Percentiles rank a stretch among this genome's conserved stretches.
phyloP scores from a whole-genome alignment of 1,140 invertebrate species.

The Drepana arcuata region DNA sequence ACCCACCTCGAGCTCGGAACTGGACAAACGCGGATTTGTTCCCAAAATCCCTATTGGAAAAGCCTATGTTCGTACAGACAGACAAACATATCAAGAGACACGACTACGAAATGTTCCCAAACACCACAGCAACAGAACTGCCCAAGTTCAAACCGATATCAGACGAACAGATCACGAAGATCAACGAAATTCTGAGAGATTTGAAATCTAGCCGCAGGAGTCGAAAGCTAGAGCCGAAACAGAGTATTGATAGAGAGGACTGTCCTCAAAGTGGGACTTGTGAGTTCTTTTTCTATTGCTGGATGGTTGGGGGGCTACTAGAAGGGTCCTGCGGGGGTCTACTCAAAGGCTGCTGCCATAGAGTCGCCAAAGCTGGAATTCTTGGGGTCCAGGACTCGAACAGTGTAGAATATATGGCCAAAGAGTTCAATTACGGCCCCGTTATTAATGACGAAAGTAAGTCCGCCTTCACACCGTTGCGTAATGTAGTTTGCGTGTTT shows the following conservation, averaged over 20 bases:
- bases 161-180: constrained; percentile 52
- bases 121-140: constrained; percentile 31
- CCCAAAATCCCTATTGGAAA: constrained; percentile 32
- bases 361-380: constrained; percentile 81
- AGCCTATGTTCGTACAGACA: constrained; percentile 62
- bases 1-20: constrained; percentile 55
- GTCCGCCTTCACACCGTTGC: constrained; percentile 40
- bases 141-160: constrained; percentile 60
- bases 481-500: constrained; percentile 7
- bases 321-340: constrained; percentile 89
- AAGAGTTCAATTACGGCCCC: constrained; percentile 74
- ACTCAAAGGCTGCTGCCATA: constrained; percentile 90
- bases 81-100: constrained; percentile 32
- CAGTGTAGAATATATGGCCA: constrained; percentile 45
- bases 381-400: constrained; percentile 74
- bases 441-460: constrained; percentile 84
- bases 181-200: constrained; percentile 49
- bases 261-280: constrained; percentile 84
- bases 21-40: constrained; percentile 20
- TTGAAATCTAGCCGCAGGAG: constrained; percentile 39
- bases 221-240: constrained; percentile 30
- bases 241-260: constrained; percentile 54
- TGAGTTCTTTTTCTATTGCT: constrained; percentile 94
- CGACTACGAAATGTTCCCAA: constrained; percentile 33
- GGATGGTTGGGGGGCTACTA: constrained; percentile 90